Evolutionary conservation across 2,888 invertebrate species (phyloP), one percentile per base, ranked within the genome.

Genomic region (Nesidiocoris tenuis): DNA sequence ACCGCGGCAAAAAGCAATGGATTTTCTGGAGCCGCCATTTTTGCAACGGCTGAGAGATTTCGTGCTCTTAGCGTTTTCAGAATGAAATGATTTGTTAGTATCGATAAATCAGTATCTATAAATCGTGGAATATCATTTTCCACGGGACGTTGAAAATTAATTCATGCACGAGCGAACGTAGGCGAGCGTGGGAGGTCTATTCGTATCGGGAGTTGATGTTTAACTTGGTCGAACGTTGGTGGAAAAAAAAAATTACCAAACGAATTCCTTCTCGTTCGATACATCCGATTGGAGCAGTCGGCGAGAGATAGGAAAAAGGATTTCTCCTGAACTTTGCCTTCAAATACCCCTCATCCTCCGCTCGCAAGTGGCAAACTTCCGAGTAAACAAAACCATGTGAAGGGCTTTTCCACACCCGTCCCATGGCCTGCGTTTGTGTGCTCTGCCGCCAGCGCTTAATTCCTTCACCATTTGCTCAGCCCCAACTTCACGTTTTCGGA

Each of bases 351-450:
- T 7, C 39, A 39, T 25, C 16, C 1, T 66, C 54, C 19, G 66
- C 7, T 66, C 18, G 54, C 7, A 66, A 66, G 66, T 18, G 66
- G 67, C 22, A 54, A 67, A 67, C 67, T 67, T 56, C n/a, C 56
- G 23, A 56, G 67, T 67, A 67, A 67, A 67, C 67, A 67, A 67
- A 67, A 67, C 67, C 67, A 56, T 67, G 67, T 67, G 67, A 54
- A 22, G 67, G 65, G 18, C 18, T 56, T 56, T 22, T 22, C 39
- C 39, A 39, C 39, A 12, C 39, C 39, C 39, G 39, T 39, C 12
- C 39, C 12, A 12, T 12, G 12, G 39, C 39, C n/a, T n/a, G n/a
- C n/a, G n/a, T n/a, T n/a, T n/a, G n/a, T n/a, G 39, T 12, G 39
- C 39, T 39, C 12, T 39, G 5, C 39, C 12, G 3, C 39, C 39